Evolutionary conservation across 2,797 vertebrate species (phyloP).

Genomic region (Dicrostonyx torquatus): DNA sequence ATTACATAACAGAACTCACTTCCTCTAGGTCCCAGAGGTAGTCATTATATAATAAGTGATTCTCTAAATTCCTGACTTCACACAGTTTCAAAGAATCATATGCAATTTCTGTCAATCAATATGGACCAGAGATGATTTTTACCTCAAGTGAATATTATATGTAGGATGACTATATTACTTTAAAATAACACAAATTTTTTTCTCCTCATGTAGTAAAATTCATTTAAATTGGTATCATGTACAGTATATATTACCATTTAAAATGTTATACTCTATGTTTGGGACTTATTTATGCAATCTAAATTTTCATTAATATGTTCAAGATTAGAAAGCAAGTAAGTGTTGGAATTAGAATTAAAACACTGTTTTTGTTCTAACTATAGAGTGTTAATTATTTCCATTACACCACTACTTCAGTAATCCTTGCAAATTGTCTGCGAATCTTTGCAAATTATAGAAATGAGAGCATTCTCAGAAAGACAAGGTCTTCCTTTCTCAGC

Average conservation of each 20-base stretch:
- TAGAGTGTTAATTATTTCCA: conserved; percentile 42
- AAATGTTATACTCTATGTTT: conserved; percentile 21
- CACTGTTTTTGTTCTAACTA: background rate
- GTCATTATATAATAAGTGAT: conserved; percentile 13
- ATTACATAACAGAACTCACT: background rate
- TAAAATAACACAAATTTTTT: conserved; percentile 60
- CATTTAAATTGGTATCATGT: conserved; percentile 52
- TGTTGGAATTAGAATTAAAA: conserved; percentile 49
- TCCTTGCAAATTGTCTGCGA: conserved; percentile 40
- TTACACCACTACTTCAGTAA: background rate
- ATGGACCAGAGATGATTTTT: conserved; percentile 23
- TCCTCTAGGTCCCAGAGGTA: background rate
- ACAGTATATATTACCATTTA: conserved; percentile 30
- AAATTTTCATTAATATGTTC: conserved; percentile 49
- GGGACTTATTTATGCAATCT: conserved; percentile 19
- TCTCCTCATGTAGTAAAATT: conserved; percentile 30
- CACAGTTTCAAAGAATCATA: conserved; percentile 3
- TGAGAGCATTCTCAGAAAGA: background rate
- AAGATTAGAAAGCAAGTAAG: conserved; percentile 33
- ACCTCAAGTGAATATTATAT: conserved; percentile 18
- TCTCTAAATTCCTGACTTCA: conserved; percentile 41
- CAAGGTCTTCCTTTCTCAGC: background rate
- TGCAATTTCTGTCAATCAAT: conserved; percentile 15
- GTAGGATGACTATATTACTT: background rate
- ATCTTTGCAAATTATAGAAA: background rate